phyloP scores from a whole-genome alignment of 2,797 vertebrate species.

The Mus minutoides region DNA sequence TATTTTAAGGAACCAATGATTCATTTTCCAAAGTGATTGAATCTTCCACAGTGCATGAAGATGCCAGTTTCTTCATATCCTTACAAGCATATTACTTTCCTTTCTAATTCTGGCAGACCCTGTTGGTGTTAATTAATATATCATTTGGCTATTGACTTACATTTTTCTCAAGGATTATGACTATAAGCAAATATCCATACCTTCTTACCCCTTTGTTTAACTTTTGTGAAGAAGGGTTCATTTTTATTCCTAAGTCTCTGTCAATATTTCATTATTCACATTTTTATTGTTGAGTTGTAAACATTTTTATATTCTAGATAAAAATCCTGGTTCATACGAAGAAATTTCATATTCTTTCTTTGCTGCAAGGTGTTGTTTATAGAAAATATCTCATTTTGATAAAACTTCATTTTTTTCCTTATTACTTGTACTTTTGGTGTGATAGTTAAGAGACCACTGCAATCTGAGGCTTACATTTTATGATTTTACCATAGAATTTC shows the following conservation, averaged over 20 bases:
- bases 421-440: not conserved
- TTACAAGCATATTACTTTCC: not conserved
- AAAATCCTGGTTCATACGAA: not conserved
- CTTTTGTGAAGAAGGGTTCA: not conserved
- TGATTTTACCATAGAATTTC: not conserved
- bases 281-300: not conserved
- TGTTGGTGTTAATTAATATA: not conserved
- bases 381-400: not conserved
- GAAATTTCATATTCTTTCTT: not conserved
- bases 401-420: not conserved
- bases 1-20: not conserved
- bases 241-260: not conserved
- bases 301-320: not conserved
- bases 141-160: not conserved
- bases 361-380: not conserved
- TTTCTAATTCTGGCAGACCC: not conserved
- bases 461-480: not conserved
- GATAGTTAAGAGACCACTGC: not conserved
- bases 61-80: not conserved
- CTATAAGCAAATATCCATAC: not conserved
- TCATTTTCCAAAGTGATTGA: not conserved
- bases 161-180: not conserved
- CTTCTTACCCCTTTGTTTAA: not conserved
- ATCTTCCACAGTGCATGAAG: not conserved
- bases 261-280: not conserved